Evolutionary conservation across 2,113 vertebrate species (phyloP).

Genomic region (Pachyramphus minor): DNA sequence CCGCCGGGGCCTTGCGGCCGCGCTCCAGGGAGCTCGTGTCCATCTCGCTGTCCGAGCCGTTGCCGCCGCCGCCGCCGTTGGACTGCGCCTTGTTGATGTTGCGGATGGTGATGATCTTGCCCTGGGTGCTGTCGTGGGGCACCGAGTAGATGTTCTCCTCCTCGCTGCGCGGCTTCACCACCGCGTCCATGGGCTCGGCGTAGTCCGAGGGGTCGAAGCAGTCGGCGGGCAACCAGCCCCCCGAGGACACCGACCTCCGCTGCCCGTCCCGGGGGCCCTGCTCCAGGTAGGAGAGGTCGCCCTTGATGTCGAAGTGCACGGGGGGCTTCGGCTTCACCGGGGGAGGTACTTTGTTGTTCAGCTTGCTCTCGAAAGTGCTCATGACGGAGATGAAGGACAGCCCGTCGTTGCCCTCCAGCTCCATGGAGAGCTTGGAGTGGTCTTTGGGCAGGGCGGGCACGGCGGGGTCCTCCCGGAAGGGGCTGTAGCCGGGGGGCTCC

Average conservation of each 20-base stretch:
- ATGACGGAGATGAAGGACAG: constrained; percentile 82
- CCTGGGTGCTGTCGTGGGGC: constrained; percentile 95
- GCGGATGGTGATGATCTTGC: constrained; percentile 95
- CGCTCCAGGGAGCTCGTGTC: constrained; percentile 91
- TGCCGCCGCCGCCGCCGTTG: constrained; percentile 86
- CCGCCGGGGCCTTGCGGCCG: constrained; percentile 75
- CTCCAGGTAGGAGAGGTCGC: constrained; percentile 82
- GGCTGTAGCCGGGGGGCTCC: constrained; percentile 77
- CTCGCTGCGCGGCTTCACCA: constrained; percentile 84
- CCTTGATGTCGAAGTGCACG: constrained; percentile 87
- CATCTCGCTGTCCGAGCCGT: constrained; percentile 93
- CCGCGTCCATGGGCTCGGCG: constrained; percentile 92
- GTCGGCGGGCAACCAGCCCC: constrained; percentile 80
- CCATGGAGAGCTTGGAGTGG: constrained; percentile 82
- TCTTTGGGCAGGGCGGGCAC: constrained; percentile 75
- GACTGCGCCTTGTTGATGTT: constrained; percentile 91
- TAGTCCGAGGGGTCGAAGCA: constrained; percentile 96
- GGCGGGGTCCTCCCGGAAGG: constrained; percentile 78
- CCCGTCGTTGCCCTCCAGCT: constrained; percentile 84
- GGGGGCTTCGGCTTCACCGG: constrained; percentile 91
- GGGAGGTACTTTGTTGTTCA: constrained; percentile 91
- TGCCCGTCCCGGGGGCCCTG: constrained; percentile 76
- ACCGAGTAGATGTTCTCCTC: constrained; percentile 97
- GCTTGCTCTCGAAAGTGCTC: constrained; percentile 84
- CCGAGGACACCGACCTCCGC: constrained; percentile 82